These are phyloP conservation scores for Drosophila dives DNA, from an alignment of 2,888 invertebrate species.

Conservation along the genomic window DNA sequence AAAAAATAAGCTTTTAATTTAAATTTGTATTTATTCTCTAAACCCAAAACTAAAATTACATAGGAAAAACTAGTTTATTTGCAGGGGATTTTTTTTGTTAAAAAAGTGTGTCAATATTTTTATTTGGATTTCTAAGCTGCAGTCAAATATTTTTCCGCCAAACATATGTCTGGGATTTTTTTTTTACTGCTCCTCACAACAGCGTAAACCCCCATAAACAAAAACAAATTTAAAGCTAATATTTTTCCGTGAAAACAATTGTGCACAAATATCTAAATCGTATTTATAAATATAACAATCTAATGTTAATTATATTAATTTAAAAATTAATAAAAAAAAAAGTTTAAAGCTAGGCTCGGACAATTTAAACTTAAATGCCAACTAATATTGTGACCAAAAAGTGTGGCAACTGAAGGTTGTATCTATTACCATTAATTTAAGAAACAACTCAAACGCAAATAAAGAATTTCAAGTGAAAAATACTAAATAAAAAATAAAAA, in stretches of 20 bases:
- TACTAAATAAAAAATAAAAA: conserved; percentile 11
- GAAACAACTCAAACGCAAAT: conserved; percentile 10
- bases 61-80: conserved; percentile 4
- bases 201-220: conserved; percentile 8
- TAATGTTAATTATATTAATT: conserved; percentile 51
- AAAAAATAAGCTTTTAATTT: neutral
- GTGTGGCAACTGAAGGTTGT: conserved; percentile 38
- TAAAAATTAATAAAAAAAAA: neutral
- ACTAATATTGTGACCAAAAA: conserved; percentile 1
- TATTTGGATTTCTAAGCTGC: conserved; percentile 19
- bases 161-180: conserved; percentile 11
- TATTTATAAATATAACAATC: conserved; percentile 32
- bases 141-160: conserved; percentile 16
- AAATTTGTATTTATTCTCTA: neutral
- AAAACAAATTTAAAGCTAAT: conserved; percentile 25
- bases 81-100: too few species aligned
- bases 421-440: conserved; percentile 61
- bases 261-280: conserved; percentile 2
- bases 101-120: conserved; percentile 11
- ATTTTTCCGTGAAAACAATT: conserved; percentile 41
- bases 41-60: neutral
- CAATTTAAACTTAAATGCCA: conserved; percentile 5
- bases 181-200: conserved; percentile 3
- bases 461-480: conserved; percentile 7
- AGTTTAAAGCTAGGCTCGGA: neutral